A percentile compares a stretch with the other conserved stretches of the same genome.
Conservation (phyloP, 2,888 invertebrate species). For the Orthonychiurus folsomi region DNA sequence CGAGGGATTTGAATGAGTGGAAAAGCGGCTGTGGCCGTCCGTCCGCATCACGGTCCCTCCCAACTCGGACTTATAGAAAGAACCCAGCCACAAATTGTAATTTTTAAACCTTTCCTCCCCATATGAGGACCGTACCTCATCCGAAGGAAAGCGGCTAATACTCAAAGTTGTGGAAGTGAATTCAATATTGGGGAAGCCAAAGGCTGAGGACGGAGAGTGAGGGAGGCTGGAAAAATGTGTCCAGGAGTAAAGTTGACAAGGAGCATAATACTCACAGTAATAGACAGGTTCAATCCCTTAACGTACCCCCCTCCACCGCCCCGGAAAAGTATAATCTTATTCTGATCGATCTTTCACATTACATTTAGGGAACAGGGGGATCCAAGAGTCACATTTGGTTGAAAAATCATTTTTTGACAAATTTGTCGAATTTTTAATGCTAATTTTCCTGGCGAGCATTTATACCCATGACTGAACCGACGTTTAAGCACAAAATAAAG, state of each 20-base stretch:
- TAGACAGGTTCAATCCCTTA: background rate
- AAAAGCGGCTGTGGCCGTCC: background rate
- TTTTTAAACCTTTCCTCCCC: constrained; percentile 1
- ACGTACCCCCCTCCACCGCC: background rate
- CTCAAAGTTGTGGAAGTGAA: constrained; percentile 1
- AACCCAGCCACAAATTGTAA: background rate
- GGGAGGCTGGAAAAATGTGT: background rate
- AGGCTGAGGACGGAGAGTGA: background rate
- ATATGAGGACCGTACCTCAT: no score
- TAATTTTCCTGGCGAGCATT: no score
- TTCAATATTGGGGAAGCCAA: no score
- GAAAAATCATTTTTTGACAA: no score
- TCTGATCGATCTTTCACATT: constrained; percentile 1
- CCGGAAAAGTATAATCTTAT: no score
- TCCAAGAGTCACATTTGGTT: no score
- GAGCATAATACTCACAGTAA: background rate
- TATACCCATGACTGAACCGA: no score
- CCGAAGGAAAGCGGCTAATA: background rate
- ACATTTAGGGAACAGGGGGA: no score
- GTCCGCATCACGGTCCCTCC: background rate
- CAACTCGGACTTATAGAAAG: no score
- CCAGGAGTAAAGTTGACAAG: background rate
- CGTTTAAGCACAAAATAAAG: no score
- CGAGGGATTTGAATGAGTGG: background rate
- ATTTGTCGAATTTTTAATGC: no score